These are phyloP conservation scores for Bhutanitis thaidina DNA, from an alignment of 2,888 invertebrate species.

Conservation along the genomic window DNA sequence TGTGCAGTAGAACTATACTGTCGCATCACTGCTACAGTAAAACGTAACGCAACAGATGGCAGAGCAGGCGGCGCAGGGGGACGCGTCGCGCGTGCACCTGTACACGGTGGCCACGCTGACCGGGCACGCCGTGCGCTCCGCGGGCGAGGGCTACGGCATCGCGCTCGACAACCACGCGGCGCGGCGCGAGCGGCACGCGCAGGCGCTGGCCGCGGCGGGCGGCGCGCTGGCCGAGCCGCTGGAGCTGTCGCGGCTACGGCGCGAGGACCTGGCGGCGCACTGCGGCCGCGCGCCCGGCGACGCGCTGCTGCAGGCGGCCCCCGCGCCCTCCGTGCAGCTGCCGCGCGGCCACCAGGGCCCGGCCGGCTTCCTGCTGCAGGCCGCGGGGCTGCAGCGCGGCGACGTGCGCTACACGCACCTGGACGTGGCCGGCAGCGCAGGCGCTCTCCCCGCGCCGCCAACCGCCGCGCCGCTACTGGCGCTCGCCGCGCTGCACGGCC, in stretches of 20 bases:
- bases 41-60: not conserved
- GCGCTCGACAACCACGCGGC: not conserved
- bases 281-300: conserved; percentile 88
- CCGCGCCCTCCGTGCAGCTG: not conserved
- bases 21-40: too few species aligned
- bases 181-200: not conserved
- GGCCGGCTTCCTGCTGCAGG: not conserved
- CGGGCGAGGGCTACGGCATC: conserved; percentile 27
- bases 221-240: conserved; percentile 89
- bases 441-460: conserved; percentile 36
- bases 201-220: not conserved
- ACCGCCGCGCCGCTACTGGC: conserved; percentile 52
- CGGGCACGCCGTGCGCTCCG: conserved; percentile 87
- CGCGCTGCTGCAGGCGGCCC: not conserved
- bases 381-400: not conserved
- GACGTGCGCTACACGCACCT: not conserved
- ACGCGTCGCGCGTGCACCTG: conserved; percentile 83
- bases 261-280: conserved; percentile 86
- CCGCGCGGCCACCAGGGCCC: not conserved
- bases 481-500: not conserved
- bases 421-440: not conserved
- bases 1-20: too few species aligned
- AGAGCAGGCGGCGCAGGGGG: not conserved
- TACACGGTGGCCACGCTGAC: conserved; percentile 94
- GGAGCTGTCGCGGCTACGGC: conserved; percentile 87